These are phyloP conservation scores for Panopea generosa DNA, from an alignment of 2,888 invertebrate species.

Conservation along the genomic window DNA sequence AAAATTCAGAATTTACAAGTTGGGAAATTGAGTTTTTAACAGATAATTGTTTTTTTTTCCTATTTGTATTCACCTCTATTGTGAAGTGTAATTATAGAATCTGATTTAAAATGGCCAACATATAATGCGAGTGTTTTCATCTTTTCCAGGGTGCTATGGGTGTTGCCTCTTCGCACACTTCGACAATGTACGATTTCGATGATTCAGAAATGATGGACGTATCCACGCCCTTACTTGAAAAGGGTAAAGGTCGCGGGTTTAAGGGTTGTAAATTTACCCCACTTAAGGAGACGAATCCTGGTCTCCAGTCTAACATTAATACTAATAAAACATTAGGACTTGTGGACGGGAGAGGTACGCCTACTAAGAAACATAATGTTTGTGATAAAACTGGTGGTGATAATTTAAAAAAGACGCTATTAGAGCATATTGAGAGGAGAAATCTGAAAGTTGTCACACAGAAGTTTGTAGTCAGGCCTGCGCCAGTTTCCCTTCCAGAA, in stretches of 20 bases:
- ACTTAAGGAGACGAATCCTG: slow-evolving; percentile 10
- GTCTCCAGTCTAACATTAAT: slow-evolving; percentile 1
- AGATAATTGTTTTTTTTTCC: too few relatives aligned
- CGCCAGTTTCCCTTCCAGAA: slow-evolving; percentile 78
- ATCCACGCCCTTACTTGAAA: slow-evolving; percentile 35
- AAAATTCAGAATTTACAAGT: too few relatives aligned
- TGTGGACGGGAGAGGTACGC: background rate
- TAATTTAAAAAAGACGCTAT: slow-evolving; percentile 37
- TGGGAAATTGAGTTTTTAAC: too few relatives aligned
- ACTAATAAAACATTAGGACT: background rate
- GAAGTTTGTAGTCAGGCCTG: slow-evolving; percentile 80
- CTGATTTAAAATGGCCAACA: slow-evolving; percentile 35
- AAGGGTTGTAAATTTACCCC: slow-evolving; percentile 24
- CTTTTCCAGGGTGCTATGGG: slow-evolving; percentile 40
- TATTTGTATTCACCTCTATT: too few relatives aligned
- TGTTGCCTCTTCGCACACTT: background rate
- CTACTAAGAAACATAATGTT: slow-evolving; percentile 9
- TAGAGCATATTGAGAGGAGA: slow-evolving; percentile 49
- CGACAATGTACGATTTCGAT: slow-evolving; percentile 53
- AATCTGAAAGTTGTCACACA: slow-evolving; percentile 59
- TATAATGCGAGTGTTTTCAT: slow-evolving; percentile 51
- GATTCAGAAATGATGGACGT: slow-evolving; percentile 51
- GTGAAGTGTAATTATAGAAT: too few relatives aligned
- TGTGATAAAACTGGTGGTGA: slow-evolving; percentile 39
- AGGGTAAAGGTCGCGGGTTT: slow-evolving; percentile 39